phyloP scores from a whole-genome alignment of 2,113 vertebrate species.

The Gymnobelideus leadbeateri region DNA sequence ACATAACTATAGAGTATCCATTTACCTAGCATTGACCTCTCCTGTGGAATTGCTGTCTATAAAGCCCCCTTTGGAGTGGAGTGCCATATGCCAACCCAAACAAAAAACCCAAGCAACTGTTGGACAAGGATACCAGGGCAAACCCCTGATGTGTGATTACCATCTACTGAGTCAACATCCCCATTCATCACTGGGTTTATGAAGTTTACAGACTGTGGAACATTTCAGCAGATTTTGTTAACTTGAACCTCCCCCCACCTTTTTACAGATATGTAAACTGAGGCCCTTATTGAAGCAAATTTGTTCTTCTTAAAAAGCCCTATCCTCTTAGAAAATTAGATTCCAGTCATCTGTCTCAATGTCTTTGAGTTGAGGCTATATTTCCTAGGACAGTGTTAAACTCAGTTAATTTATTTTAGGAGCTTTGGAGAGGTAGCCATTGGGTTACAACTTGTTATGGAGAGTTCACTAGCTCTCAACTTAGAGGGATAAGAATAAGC shows the following conservation, averaged over 20 bases:
- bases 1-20: neutral
- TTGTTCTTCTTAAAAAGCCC: neutral
- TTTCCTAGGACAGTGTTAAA: neutral
- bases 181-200: neutral
- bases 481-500: neutral
- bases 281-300: neutral
- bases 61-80: neutral
- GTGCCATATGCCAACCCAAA: neutral
- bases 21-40: neutral
- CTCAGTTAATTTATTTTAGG: neutral
- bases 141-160: neutral
- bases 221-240: neutral
- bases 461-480: neutral
- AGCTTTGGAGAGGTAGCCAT: neutral
- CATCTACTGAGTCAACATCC: rapidly evolving
- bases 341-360: neutral
- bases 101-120: neutral
- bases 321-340: neutral
- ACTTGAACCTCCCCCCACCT: neutral
- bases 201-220: neutral
- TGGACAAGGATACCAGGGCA: neutral
- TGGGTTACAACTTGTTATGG: neutral
- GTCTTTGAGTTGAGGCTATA: neutral
- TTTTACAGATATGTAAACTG: neutral
- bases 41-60: neutral